Percentiles rank a stretch among this genome's conserved stretches.
These are phyloP conservation scores for Ectropis crepuscularia DNA, from an alignment of 2,888 invertebrate genomes.

Conservation along the genomic window DNA sequence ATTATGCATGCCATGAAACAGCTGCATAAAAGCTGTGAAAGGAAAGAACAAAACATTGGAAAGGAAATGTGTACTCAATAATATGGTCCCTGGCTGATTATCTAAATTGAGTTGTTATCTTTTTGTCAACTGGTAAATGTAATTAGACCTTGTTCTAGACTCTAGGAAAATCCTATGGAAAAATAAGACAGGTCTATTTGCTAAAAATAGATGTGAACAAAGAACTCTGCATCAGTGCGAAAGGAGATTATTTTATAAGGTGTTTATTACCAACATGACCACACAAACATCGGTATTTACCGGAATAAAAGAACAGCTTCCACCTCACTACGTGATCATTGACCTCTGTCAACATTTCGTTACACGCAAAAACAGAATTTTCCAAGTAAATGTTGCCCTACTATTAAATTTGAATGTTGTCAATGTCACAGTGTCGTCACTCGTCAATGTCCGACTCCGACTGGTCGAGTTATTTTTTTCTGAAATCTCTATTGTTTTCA, in stretches of 20 bases:
- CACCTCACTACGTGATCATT: conserved; percentile 37
- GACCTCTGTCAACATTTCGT: conserved; percentile 39
- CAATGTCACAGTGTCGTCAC: neutral
- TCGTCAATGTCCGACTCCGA: conserved; percentile 1
- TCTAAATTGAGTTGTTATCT: neutral
- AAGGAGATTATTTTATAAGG: neutral
- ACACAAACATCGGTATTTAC: conserved; percentile 29
- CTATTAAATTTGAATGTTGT: neutral
- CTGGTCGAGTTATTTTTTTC: too few species aligned
- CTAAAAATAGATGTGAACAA: conserved; percentile 23
- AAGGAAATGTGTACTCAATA: neutral
- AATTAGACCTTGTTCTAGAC: neutral
- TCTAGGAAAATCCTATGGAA: neutral
- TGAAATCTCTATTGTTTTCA: neutral
- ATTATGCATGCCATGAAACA: conserved; percentile 20
- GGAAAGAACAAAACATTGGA: conserved; percentile 2
- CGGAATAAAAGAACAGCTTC: neutral
- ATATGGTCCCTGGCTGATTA: too few species aligned
- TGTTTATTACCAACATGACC: conserved; percentile 32
- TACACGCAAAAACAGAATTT: conserved; percentile 10
- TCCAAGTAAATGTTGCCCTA: neutral
- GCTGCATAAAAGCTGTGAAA: conserved; percentile 22
- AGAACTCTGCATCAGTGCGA: neutral
- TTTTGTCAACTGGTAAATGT: too few species aligned
- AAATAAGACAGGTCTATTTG: neutral